A percentile compares a stretch with the other conserved stretches of the same genome.
phyloP scores from a whole-genome alignment of 2,888 invertebrate species.

The Drosophila picticornis region DNA sequence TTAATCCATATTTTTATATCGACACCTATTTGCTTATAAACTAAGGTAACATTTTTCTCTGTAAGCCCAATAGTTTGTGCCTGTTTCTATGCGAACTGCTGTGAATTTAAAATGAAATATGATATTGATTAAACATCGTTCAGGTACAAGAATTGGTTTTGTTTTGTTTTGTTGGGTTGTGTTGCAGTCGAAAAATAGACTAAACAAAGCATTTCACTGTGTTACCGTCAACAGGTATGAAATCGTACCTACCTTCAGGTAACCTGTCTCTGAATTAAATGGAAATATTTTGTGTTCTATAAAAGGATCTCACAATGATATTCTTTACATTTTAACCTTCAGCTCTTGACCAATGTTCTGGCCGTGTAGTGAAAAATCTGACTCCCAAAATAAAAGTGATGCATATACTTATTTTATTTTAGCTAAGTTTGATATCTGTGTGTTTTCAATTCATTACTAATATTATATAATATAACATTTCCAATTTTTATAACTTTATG shows the following conservation, averaged over 20 bases:
- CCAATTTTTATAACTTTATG: not conserved
- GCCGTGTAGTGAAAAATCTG: not conserved
- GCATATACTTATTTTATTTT: not conserved
- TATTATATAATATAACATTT: too few relatives aligned
- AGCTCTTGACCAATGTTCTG: not conserved
- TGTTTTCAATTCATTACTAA: not conserved
- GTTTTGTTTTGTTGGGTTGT: not conserved
- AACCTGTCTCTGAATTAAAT: not conserved
- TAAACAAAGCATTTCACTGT: not conserved
- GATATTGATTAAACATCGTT: conserved; percentile 15
- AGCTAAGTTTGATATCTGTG: not conserved
- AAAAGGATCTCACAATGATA: not conserved
- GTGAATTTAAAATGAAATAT: not conserved
- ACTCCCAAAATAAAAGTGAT: not conserved
- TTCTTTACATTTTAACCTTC: not conserved
- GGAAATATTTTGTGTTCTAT: not conserved
- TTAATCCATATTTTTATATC: conserved; percentile 1
- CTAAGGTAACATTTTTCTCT: not conserved
- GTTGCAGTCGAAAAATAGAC: conserved; percentile 6
- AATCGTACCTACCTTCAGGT: not conserved
- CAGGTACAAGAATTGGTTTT: not conserved
- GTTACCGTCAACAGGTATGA: conserved; percentile 12
- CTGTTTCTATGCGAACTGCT: conserved; percentile 7
- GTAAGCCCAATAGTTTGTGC: not conserved
- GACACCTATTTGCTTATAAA: not conserved